These are phyloP conservation scores for Acronicta aceris DNA, from an alignment of 2,888 invertebrate genomes.

Conservation along the genomic window DNA sequence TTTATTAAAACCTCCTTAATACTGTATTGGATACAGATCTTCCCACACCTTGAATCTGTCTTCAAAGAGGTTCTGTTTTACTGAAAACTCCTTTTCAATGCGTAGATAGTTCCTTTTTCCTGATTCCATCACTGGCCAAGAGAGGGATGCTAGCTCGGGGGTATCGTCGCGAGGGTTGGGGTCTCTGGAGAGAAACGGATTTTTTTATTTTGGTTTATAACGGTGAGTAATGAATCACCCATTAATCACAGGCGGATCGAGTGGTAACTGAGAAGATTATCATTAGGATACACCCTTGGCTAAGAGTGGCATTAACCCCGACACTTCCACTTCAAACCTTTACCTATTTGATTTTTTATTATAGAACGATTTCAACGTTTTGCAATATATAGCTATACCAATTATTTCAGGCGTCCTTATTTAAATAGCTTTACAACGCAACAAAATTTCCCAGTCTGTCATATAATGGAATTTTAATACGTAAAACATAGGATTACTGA, in stretches of 20 bases:
- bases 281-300: too few species aligned
- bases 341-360: background rate
- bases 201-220: too few species aligned
- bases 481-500: too few species aligned
- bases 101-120: constrained; percentile 64
- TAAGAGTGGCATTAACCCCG: background rate
- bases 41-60: constrained; percentile 72
- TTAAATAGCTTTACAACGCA: too few species aligned
- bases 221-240: too few species aligned
- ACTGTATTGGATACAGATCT: constrained; percentile 71
- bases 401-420: background rate
- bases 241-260: too few species aligned
- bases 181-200: constrained; percentile 59
- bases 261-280: too few species aligned
- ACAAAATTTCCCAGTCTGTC: too few species aligned
- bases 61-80: constrained; percentile 67
- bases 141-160: constrained; percentile 52
- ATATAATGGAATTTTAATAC: too few species aligned
- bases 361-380: background rate
- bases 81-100: constrained; percentile 58
- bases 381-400: background rate
- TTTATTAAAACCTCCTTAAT: constrained; percentile 37
- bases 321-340: background rate
- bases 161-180: constrained; percentile 62
- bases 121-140: constrained; percentile 71